phyloP scores from a whole-genome alignment of 2,797 vertebrate species.

The Rhinichthys osculus region DNA sequence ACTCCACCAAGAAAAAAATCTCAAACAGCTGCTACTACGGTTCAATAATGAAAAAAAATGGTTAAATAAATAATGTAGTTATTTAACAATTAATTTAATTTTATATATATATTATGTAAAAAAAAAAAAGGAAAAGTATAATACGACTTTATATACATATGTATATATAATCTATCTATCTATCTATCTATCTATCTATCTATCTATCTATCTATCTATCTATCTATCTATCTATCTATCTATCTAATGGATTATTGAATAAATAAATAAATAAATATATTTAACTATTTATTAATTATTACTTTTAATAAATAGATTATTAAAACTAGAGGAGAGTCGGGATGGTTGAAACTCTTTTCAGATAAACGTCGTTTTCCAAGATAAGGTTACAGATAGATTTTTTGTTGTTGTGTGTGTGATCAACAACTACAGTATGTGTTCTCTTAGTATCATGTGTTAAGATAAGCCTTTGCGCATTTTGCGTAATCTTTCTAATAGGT shows the following conservation, averaged over 20 bases:
- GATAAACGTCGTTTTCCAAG: no score
- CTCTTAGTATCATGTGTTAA: no score
- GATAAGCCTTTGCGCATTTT: no score
- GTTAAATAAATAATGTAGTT: background rate
- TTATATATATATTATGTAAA: background rate
- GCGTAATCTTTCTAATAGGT: no score
- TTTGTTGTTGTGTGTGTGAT: no score
- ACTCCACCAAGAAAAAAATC: background rate
- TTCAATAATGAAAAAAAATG: background rate
- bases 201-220: background rate
- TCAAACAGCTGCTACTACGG: conserved; percentile 13
- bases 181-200: background rate
- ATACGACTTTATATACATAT: background rate
- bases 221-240: background rate
- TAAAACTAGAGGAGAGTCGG: no score
- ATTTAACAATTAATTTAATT: background rate
- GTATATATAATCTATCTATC: background rate
- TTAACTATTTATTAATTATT: no score
- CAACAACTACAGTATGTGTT: no score
- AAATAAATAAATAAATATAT: no score
- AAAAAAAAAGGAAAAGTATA: background rate
- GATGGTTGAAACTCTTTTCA: no score
- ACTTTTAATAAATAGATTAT: no score
- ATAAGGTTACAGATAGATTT: no score
- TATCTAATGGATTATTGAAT: background rate